A percentile compares a stretch with the other conserved stretches of the same genome.
These are phyloP conservation scores for Rattus rattus DNA, from an alignment of 2,113 vertebrate genomes.

Conservation along the genomic window DNA sequence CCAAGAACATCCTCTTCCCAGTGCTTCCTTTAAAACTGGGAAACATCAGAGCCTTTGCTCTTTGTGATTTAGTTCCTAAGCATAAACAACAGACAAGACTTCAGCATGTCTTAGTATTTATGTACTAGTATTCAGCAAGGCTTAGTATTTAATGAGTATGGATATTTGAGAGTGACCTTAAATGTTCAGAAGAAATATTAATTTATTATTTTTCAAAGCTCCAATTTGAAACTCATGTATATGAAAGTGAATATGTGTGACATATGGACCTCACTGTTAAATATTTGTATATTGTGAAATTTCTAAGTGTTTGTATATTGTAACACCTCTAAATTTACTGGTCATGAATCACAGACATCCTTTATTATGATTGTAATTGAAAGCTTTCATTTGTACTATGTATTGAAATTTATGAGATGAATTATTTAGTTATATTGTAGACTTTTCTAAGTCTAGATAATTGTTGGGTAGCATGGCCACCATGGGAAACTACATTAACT, in stretches of 20 bases:
- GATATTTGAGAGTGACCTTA: slow-evolving; percentile 47
- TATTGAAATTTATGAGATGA: slow-evolving; percentile 24
- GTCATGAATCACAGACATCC: slow-evolving; percentile 33
- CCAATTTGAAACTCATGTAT: slow-evolving; percentile 60
- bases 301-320: not conserved
- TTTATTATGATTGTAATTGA: slow-evolving; percentile 32
- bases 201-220: slow-evolving; percentile 49
- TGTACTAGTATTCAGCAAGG: not conserved
- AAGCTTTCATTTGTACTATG: slow-evolving; percentile 38
- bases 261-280: not conserved
- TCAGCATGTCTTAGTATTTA: slow-evolving; percentile 42
- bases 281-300: slow-evolving; percentile 26
- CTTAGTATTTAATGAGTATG: not conserved
- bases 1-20: slow-evolving; percentile 9
- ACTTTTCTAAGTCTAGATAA: not conserved
- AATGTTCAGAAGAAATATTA: slow-evolving; percentile 30
- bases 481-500: slow-evolving; percentile 7
- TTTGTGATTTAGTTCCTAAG: slow-evolving; percentile 39
- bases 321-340: slow-evolving; percentile 11
- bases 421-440: slow-evolving; percentile 12
- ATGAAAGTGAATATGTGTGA: not conserved
- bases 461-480: not conserved
- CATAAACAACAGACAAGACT: slow-evolving; percentile 34
- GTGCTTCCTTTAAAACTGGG: slow-evolving; percentile 37
- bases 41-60: not conserved